phyloP scores from a whole-genome alignment of 2,888 invertebrate genomes.

The Cataglyphis cursor region DNA sequence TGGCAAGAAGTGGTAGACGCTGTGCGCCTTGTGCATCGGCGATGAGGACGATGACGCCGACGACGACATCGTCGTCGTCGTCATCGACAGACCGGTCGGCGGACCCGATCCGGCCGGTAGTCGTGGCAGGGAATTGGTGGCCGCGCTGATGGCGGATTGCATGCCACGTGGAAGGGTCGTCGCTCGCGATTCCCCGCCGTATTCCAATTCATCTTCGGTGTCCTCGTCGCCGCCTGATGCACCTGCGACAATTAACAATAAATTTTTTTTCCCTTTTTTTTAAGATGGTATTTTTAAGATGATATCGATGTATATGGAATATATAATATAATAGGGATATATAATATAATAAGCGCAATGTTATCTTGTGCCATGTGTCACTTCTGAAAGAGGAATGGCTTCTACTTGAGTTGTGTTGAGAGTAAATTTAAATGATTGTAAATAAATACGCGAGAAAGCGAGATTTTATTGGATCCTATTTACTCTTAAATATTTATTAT shows the following conservation, averaged over 20 bases:
- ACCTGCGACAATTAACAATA: conserved; percentile 83
- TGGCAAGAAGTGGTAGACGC: conserved; percentile 88
- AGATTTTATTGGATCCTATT: too few relatives aligned
- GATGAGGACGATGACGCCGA: conserved; percentile 75
- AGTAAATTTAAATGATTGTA: too few relatives aligned
- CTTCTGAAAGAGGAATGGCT: neutral
- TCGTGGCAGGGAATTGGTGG: conserved; percentile 93
- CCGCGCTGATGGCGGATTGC: conserved; percentile 87
- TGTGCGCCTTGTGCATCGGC: conserved; percentile 90
- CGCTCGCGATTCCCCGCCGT: conserved; percentile 86
- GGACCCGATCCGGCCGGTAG: conserved; percentile 88
- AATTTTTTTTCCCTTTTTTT: neutral
- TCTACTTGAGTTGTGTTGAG: too few relatives aligned
- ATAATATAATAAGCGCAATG: neutral
- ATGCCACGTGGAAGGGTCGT: conserved; percentile 90
- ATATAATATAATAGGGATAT: too few relatives aligned
- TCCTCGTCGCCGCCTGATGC: conserved; percentile 87
- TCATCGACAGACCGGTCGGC: conserved; percentile 69
- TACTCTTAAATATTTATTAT: too few relatives aligned
- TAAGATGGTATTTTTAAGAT: neutral
- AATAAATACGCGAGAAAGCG: too few relatives aligned
- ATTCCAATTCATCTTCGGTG: conserved; percentile 85
- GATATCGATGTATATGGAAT: neutral
- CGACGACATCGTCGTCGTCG: conserved; percentile 75
- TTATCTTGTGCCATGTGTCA: neutral